A percentile compares a stretch with the other conserved stretches of the same genome.
Evolutionary conservation across 1,140 invertebrate species (phyloP).

Genomic region (Sycobia sp.): DNA sequence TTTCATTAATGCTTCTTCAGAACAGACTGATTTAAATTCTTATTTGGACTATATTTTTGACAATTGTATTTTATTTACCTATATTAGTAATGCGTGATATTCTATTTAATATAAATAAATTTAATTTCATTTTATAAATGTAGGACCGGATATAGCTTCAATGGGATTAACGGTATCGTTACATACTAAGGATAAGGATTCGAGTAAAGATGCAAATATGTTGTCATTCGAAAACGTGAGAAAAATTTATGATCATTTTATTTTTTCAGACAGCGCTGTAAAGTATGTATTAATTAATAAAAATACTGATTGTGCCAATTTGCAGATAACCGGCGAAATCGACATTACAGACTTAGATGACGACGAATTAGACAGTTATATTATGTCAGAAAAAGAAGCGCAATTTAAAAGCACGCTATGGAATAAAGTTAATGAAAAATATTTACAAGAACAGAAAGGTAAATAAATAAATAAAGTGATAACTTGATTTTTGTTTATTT

Average conservation of each 20-base stretch:
- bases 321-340: constrained; percentile 67
- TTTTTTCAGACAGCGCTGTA: constrained; percentile 8
- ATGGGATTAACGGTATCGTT: constrained; percentile 50
- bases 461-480: constrained; percentile 31
- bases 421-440: constrained; percentile 83
- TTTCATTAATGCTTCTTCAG: too few relatives aligned
- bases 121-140: constrained; percentile 24
- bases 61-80: background rate
- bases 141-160: constrained; percentile 57
- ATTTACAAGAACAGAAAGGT: constrained; percentile 82
- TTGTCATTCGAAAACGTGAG: constrained; percentile 50
- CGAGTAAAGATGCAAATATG: constrained; percentile 36
- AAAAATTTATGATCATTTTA: constrained; percentile 14
- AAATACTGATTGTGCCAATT: background rate
- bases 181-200: constrained; percentile 38
- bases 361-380: constrained; percentile 85
- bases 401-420: constrained; percentile 80
- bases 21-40: background rate
- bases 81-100: too few relatives aligned
- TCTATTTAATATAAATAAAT: background rate
- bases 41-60: background rate
- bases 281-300: too few relatives aligned
- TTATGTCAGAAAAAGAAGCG: constrained; percentile 82
- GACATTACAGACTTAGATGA: constrained; percentile 83
- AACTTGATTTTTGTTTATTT: constrained; percentile 6